A percentile compares a stretch with the other conserved stretches of the same genome.
phyloP scores from a whole-genome alignment of 2,888 invertebrate genomes.

The Cyclophora punctaria region DNA sequence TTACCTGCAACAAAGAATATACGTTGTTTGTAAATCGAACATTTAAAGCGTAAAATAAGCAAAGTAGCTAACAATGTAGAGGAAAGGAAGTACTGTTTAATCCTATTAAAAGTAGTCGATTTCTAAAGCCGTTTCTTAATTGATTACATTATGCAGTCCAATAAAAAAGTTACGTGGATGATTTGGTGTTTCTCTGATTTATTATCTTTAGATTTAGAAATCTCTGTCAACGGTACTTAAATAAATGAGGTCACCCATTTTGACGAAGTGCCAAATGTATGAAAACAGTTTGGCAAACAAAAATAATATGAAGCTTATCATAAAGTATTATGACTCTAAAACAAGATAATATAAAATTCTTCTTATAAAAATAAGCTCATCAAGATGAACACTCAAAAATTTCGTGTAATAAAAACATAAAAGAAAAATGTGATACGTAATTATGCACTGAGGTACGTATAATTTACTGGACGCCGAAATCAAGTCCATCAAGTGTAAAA shows the following conservation, averaged over 20 bases:
- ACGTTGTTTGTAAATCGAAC: constrained; percentile 30
- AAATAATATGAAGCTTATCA: constrained; percentile 19
- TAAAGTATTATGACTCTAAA: constrained; percentile 17
- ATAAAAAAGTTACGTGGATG: no score
- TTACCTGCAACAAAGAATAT: constrained; percentile 57
- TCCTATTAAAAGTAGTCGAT: no score
- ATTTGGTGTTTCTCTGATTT: constrained; percentile 8
- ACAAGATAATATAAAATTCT: background rate
- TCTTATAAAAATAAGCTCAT: background rate
- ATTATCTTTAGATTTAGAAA: constrained; percentile 8
- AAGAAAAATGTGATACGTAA: background rate
- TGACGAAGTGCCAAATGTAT: constrained; percentile 23
- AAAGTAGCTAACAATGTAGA: constrained; percentile 9
- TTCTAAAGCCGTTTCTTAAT: no score
- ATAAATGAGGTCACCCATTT: constrained; percentile 20
- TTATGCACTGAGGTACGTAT: no score
- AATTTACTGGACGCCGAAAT: background rate
- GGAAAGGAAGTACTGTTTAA: background rate
- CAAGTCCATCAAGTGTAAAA: background rate
- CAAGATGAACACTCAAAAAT: background rate
- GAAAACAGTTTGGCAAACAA: constrained; percentile 19
- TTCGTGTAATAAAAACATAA: background rate
- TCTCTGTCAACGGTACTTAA: constrained; percentile 19
- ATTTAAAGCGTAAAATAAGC: constrained; percentile 12
- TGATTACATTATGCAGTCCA: no score